Conservation (phyloP, 1,140 invertebrate genomes). For the Streblospio benedicti region DNA sequence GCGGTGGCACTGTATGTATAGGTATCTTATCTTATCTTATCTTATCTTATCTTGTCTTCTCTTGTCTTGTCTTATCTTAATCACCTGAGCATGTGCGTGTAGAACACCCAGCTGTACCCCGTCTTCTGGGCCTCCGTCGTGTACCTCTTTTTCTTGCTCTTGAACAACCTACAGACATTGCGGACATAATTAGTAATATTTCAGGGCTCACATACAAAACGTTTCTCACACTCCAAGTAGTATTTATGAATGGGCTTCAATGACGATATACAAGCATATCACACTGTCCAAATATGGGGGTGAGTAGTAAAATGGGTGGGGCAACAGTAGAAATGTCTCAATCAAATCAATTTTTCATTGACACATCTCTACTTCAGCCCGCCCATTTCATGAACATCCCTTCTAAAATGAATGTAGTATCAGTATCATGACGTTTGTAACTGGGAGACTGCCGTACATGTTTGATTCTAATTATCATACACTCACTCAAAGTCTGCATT, state of each 20-base stretch:
- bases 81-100: slow-evolving; percentile 25
- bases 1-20: too few relatives aligned
- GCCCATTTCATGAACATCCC: background rate
- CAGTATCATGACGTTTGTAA: background rate
- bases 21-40: too few relatives aligned
- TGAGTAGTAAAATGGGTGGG: too few relatives aligned
- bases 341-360: background rate
- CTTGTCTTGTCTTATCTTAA: too few relatives aligned
- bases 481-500: slow-evolving; percentile 34
- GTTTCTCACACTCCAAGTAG: too few relatives aligned
- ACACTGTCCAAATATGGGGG: background rate
- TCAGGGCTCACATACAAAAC: background rate
- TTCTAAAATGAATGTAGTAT: background rate
- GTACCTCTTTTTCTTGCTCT: slow-evolving; percentile 27
- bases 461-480: background rate
- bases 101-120: slow-evolving; percentile 38
- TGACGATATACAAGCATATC: background rate
- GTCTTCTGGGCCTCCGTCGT: slow-evolving; percentile 31
- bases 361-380: too few relatives aligned
- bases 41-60: too few relatives aligned
- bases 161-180: slow-evolving; percentile 30
- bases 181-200: background rate
- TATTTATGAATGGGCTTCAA: background rate
- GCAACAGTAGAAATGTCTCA: background rate
- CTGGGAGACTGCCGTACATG: background rate